phyloP scores from a whole-genome alignment of 2,113 vertebrate species.

The Benitochromis conjunctus region DNA sequence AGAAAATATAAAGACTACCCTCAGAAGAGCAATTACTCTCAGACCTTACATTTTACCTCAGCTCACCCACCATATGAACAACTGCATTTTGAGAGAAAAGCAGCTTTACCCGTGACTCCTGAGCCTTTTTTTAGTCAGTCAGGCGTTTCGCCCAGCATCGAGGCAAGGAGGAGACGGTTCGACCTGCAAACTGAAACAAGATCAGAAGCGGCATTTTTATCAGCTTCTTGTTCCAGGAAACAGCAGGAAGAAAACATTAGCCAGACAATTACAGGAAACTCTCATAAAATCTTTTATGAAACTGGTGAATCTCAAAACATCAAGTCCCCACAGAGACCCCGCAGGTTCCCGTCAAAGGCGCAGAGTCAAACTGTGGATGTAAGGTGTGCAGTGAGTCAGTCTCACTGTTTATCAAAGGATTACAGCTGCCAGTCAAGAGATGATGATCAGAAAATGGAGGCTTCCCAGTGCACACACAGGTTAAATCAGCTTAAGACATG shows the following conservation, averaged over 20 bases:
- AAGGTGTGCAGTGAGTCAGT: background rate
- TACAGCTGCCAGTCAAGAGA: constrained; percentile 33
- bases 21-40: background rate
- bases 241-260: background rate
- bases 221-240: background rate
- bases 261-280: background rate
- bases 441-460: background rate
- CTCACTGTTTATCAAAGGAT: constrained; percentile 21
- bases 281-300: background rate
- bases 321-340: background rate
- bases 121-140: background rate
- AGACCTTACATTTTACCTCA: background rate
- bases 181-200: background rate
- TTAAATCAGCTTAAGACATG: constrained; percentile 14
- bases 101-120: background rate
- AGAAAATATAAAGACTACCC: constrained; percentile 1
- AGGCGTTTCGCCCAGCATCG: background rate
- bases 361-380: background rate
- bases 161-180: constrained; percentile 7
- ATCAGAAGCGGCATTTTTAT: background rate
- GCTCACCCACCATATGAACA: background rate
- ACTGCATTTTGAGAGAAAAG: background rate
- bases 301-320: background rate
- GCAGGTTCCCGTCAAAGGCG: background rate
- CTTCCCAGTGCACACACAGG: background rate